phyloP scores from a whole-genome alignment of 2,888 invertebrate genomes.

The Helicoverpa assulta region DNA sequence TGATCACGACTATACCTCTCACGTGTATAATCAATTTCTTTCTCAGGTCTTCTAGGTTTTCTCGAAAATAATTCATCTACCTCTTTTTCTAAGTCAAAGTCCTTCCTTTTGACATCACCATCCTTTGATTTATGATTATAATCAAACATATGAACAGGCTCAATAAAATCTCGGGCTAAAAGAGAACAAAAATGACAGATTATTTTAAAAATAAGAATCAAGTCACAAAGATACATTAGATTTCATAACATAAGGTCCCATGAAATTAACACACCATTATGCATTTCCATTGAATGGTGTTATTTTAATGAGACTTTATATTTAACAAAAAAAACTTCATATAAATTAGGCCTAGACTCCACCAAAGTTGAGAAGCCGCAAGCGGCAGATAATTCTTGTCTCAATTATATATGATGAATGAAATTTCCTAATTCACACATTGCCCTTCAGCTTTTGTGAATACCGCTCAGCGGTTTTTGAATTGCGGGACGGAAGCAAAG shows the following conservation, averaged over 20 bases:
- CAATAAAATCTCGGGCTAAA: constrained; percentile 90
- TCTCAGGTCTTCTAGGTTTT: constrained; percentile 72
- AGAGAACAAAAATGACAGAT: constrained; percentile 19
- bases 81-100: constrained; percentile 78
- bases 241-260: background rate
- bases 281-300: no score
- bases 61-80: constrained; percentile 79
- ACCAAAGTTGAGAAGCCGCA: no score
- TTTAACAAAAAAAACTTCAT: no score
- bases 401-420: no score
- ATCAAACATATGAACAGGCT: constrained; percentile 92
- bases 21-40: constrained; percentile 65
- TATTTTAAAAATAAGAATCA: constrained; percentile 6
- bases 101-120: constrained; percentile 75
- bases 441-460: no score
- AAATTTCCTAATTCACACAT: no score
- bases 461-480: no score
- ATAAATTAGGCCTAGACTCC: no score
- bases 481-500: no score
- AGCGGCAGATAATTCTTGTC: no score
- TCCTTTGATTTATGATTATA: constrained; percentile 92
- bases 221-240: background rate
- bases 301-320: no score
- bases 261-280: background rate
- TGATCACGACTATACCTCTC: constrained; percentile 71